Percentiles rank a stretch among this genome's conserved stretches.
These are phyloP conservation scores for Eugnorisma glareosa DNA, from an alignment of 2,888 invertebrate genomes.

Conservation along the genomic window DNA sequence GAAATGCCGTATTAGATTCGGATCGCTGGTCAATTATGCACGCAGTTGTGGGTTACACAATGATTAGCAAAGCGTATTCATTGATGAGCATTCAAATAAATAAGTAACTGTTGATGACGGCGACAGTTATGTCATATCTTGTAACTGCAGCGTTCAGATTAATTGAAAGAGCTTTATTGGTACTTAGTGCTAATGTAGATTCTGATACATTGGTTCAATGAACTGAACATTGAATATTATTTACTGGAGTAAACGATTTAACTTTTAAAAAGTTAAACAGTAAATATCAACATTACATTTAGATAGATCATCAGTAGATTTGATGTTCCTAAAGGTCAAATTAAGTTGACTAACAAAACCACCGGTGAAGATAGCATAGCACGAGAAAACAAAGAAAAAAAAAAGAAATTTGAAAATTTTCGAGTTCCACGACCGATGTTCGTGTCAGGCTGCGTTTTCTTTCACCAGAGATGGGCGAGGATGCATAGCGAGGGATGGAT, in stretches of 20 bases:
- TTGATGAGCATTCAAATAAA: constrained; percentile 65
- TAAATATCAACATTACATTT: background rate
- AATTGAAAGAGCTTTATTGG: constrained; percentile 23
- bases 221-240: background rate
- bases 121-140: constrained; percentile 33
- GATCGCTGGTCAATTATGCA: constrained; percentile 57
- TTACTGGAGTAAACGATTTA: background rate
- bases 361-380: background rate
- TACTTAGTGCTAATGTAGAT: background rate
- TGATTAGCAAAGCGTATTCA: constrained; percentile 54
- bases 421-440: too few species aligned
- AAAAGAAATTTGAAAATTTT: too few species aligned
- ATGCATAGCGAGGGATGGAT: too few species aligned
- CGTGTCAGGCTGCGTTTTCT: too few species aligned
- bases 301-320: background rate
- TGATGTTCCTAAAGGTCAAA: background rate
- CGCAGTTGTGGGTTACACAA: constrained; percentile 60
- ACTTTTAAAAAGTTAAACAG: background rate
- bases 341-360: too few species aligned
- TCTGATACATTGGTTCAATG: constrained; percentile 16
- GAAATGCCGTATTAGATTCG: constrained; percentile 10
- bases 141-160: constrained; percentile 17
- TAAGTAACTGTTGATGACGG: constrained; percentile 32
- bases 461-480: too few species aligned
- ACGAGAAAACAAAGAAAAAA: background rate